These are phyloP conservation scores for Gouania willdenowi DNA, from an alignment of 2,797 vertebrate genomes.

Conservation along the genomic window DNA sequence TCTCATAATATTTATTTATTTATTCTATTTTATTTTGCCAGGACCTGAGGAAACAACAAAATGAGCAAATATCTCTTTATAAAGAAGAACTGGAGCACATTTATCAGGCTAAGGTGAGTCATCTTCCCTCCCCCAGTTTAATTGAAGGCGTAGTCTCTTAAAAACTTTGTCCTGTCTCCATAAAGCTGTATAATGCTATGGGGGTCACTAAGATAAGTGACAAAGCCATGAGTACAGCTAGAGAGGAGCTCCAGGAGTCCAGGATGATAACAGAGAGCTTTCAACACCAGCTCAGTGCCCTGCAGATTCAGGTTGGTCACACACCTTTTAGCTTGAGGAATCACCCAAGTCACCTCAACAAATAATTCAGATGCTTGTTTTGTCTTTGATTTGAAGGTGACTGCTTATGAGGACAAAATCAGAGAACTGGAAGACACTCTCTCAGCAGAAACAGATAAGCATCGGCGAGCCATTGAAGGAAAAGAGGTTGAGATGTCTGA, in stretches of 20 bases:
- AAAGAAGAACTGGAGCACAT: slow-evolving; percentile 87
- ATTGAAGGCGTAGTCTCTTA: too few species aligned
- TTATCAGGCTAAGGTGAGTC: slow-evolving; percentile 86
- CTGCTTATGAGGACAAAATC: slow-evolving; percentile 83
- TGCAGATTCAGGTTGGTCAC: slow-evolving; percentile 99
- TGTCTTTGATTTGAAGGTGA: slow-evolving; percentile 26
- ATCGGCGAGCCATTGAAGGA: slow-evolving; percentile 81
- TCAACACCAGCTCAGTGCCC: slow-evolving; percentile 83
- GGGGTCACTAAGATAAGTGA: slow-evolving; percentile 89
- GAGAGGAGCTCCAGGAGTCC: slow-evolving; percentile 91
- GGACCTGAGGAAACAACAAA: slow-evolving; percentile 88
- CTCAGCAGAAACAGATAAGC: slow-evolving; percentile 84
- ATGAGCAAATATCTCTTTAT: slow-evolving; percentile 88
- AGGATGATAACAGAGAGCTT: slow-evolving; percentile 87
- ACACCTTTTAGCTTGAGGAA: too few species aligned
- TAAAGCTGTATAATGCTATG: slow-evolving; percentile 74
- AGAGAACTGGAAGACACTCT: slow-evolving; percentile 87
- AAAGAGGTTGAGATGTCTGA: slow-evolving; percentile 91
- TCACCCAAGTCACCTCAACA: too few species aligned
- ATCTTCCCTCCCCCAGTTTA: too few species aligned
- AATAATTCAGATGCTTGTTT: neutral
- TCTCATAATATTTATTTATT: neutral
- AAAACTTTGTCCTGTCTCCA: neutral
- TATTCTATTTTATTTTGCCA: slow-evolving; percentile 5
- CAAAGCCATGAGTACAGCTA: slow-evolving; percentile 84